Conservation (phyloP, 2,113 vertebrate genomes). For the Strix uralensis region DNA sequence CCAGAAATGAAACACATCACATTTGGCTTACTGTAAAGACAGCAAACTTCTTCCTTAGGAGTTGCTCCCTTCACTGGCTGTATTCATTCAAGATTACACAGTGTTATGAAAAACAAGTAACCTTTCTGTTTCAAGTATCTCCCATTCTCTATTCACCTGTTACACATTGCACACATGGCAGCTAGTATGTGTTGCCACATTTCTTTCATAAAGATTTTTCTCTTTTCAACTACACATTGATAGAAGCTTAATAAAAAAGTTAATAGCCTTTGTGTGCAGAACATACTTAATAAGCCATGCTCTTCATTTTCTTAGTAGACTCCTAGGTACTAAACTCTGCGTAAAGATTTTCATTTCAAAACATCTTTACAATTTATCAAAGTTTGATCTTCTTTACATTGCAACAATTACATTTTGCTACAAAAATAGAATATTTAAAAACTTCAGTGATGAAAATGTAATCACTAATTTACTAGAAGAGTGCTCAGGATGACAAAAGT, state of each 20-base stretch:
- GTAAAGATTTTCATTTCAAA: not conserved
- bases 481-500: not conserved
- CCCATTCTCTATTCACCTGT: not conserved
- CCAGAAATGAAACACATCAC: not conserved
- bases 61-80: not conserved
- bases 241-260: not conserved
- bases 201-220: not conserved
- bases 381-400: not conserved
- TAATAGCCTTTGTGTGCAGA: not conserved
- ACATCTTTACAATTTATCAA: not conserved
- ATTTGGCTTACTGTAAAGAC: not conserved
- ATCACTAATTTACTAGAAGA: not conserved
- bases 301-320: not conserved
- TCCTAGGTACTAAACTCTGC: not conserved
- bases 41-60: not conserved
- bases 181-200: not conserved
- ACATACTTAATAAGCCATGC: not conserved
- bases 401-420: not conserved
- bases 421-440: not conserved
- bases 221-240: not conserved
- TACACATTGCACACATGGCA: not conserved
- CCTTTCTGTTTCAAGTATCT: not conserved
- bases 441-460: not conserved
- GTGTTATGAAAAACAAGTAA: slow-evolving; percentile 12
- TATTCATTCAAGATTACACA: not conserved